phyloP scores from a whole-genome alignment of 2,797 vertebrate genomes.

The Sebastes trivittatus region DNA sequence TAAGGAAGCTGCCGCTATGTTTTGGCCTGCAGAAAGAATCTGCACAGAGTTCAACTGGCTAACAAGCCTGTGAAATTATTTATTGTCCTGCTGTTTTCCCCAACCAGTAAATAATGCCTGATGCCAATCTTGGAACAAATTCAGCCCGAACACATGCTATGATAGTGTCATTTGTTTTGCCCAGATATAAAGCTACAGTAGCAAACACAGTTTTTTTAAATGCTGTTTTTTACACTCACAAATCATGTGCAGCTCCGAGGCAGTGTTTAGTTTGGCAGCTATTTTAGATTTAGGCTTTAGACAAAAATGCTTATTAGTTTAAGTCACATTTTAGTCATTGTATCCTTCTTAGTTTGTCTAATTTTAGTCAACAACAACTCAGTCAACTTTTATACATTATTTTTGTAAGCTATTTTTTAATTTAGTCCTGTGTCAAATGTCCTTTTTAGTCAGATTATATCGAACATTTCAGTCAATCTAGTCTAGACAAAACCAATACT shows the following conservation, averaged over 20 bases:
- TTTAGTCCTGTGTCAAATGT: no score
- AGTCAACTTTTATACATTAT: no score
- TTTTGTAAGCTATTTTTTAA: no score
- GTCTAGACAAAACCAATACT: no score
- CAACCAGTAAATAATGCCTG: slow-evolving; percentile 33
- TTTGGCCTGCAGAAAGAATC: slow-evolving; percentile 20
- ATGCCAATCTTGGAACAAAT: slow-evolving; percentile 18
- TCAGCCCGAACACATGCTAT: not conserved
- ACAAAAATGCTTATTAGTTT: no score
- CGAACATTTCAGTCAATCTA: no score
- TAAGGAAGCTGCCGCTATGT: not conserved
- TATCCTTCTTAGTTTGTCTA: no score
- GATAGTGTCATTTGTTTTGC: not conserved
- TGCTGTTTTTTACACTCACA: not conserved
- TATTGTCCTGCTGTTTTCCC: slow-evolving; percentile 40
- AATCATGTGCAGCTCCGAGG: not conserved
- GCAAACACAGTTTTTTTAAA: not conserved
- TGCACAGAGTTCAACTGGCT: slow-evolving; percentile 36
- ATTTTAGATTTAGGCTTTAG: no score
- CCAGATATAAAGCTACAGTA: not conserved
- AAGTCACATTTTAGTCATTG: no score
- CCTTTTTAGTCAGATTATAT: no score
- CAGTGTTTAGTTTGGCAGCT: no score
- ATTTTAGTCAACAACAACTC: no score
- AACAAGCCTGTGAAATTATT: slow-evolving; percentile 44